A percentile compares a stretch with the other conserved stretches of the same genome.
Conservation (phyloP, 35 echinoderm and acorn worm genomes). For the Lytechinus pictus region DNA sequence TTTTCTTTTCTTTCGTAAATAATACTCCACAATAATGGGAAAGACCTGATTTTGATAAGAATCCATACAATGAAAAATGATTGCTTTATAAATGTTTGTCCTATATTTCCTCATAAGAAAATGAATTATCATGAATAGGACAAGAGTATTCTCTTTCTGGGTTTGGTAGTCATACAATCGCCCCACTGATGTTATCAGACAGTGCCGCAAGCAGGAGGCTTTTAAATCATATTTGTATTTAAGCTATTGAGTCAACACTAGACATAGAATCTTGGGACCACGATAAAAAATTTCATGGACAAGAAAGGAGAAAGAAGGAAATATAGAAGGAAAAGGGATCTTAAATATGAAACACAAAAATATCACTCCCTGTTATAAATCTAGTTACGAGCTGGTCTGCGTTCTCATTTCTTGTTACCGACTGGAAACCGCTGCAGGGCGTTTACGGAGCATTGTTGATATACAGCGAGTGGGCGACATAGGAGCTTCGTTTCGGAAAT, state of each 20-base stretch:
- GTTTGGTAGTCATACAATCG: neutral
- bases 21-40: neutral
- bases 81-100: neutral
- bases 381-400: neutral
- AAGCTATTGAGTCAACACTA: conserved; percentile 11
- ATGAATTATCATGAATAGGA: neutral
- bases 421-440: neutral
- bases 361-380: conserved; percentile 12
- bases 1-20: neutral
- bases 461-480: conserved; percentile 16
- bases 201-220: neutral
- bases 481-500: conserved; percentile 25
- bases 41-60: neutral
- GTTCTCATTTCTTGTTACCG: conserved; percentile 17
- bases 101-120: neutral
- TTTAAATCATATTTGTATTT: conserved; percentile 21
- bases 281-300: neutral
- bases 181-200: conserved; percentile 16
- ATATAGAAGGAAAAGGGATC: neutral
- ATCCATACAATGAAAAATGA: neutral
- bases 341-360: conserved; percentile 14
- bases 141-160: neutral
- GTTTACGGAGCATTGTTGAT: conserved; percentile 39
- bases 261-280: neutral
- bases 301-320: neutral